These are phyloP conservation scores for Thymelicus lineola DNA, from an alignment of 2,888 invertebrate genomes.

Conservation along the genomic window DNA sequence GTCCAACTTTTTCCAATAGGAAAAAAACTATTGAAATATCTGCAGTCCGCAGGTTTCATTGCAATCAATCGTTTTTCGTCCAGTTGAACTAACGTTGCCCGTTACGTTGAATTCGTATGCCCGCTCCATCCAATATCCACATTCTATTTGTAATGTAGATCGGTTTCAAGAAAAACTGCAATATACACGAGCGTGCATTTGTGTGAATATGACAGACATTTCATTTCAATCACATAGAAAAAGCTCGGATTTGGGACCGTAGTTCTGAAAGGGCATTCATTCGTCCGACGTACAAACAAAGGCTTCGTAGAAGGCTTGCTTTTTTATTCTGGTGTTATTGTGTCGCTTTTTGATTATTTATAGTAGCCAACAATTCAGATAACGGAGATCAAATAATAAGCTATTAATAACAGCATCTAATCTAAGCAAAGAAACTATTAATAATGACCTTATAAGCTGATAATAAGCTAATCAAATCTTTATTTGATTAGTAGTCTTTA, in stretches of 20 bases:
- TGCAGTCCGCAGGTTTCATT: not conserved
- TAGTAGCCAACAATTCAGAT: too few species aligned
- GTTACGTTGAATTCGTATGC: not conserved
- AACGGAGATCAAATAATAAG: too few species aligned
- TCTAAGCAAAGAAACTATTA: too few species aligned
- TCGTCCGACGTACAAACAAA: constrained; percentile 21
- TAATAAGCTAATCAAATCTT: too few species aligned
- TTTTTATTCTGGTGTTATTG: too few species aligned
- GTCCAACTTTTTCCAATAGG: too few species aligned
- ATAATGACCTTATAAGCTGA: too few species aligned
- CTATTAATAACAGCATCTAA: too few species aligned
- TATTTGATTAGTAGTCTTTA: too few species aligned
- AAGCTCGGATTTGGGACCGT: constrained; percentile 27
- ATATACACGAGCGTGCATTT: constrained; percentile 3
- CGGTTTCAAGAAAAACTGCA: constrained; percentile 15
- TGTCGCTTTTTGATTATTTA: too few species aligned
- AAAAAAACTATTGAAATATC: constrained; percentile 1
- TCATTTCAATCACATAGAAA: constrained; percentile 24
- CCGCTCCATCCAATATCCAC: not conserved
- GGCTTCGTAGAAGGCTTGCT: not conserved
- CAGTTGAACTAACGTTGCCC: not conserved
- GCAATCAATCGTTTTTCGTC: constrained; percentile 5
- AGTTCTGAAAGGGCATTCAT: constrained; percentile 25
- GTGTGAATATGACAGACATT: constrained; percentile 26
- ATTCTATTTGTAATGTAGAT: not conserved